A percentile compares a stretch with the other conserved stretches of the same genome.
Evolutionary conservation across 2,888 invertebrate genomes (phyloP).

Genomic region (Aphodius granarius): DNA sequence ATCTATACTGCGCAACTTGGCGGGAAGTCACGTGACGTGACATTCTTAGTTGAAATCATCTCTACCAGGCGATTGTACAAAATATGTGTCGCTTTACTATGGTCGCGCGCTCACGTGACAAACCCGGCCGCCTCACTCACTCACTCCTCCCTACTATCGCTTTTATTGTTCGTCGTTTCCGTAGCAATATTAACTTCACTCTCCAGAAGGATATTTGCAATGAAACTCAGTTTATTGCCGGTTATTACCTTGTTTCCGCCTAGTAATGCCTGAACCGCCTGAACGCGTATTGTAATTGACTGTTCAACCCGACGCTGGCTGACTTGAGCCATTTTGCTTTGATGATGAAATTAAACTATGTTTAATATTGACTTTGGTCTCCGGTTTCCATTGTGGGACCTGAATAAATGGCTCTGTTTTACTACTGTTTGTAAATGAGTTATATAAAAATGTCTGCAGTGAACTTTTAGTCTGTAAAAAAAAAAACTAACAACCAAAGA

Average conservation of each 20-base stretch:
- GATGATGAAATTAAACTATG: not conserved
- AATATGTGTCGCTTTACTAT: too few species aligned
- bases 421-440: too few species aligned
- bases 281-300: not conserved
- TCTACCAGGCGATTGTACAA: too few species aligned
- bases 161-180: not conserved
- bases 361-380: not conserved
- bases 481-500: too few species aligned
- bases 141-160: not conserved
- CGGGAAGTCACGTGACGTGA: too few species aligned
- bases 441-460: too few species aligned
- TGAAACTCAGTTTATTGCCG: not conserved
- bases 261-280: not conserved
- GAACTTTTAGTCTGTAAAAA: too few species aligned
- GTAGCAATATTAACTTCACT: not conserved
- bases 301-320: not conserved
- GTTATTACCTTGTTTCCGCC: not conserved
- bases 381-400: not conserved
- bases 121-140: not conserved
- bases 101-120: not conserved
- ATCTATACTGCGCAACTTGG: too few species aligned
- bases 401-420: too few species aligned
- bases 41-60: too few species aligned
- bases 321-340: not conserved
- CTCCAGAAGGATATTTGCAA: not conserved